Evolutionary conservation across 35 echinoderm and acorn worm genomes (phyloP).

Genomic region (Strongylocentrotus purpuratus): DNA sequence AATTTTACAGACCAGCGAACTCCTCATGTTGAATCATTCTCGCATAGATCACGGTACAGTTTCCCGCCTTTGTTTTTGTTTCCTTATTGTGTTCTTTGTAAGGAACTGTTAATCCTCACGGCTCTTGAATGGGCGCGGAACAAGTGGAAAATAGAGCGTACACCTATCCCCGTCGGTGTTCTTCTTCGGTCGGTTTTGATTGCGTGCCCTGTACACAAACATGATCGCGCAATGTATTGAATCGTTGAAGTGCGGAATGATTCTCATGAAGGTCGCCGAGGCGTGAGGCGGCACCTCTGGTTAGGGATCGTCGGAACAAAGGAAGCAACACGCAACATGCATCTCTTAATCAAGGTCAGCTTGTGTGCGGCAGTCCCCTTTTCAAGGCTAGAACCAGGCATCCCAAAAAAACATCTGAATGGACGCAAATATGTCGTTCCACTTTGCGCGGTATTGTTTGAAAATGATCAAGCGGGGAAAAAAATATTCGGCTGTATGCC

Average conservation of each 20-base stretch:
- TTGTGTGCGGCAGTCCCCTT: background rate
- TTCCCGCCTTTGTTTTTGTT: background rate
- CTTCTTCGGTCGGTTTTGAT: background rate
- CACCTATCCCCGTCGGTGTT: background rate
- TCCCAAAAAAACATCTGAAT: background rate
- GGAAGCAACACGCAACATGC: background rate
- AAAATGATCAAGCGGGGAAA: background rate
- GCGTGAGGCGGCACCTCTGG: background rate
- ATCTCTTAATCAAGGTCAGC: background rate
- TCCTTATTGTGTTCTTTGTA: background rate
- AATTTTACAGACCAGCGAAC: background rate
- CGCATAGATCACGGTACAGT: background rate
- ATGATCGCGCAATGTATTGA: background rate
- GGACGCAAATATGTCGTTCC: background rate
- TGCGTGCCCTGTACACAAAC: constrained; percentile 23
- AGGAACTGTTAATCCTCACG: background rate
- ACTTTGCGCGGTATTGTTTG: background rate
- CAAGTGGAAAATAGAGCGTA: background rate
- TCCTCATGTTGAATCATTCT: background rate
- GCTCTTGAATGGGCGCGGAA: background rate
- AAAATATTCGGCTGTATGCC: background rate
- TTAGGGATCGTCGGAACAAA: background rate
- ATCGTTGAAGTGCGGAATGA: background rate
- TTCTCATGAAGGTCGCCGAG: background rate
- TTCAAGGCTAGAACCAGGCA: background rate